These are phyloP conservation scores for Ennomos erosarius DNA, from an alignment of 2,888 invertebrate species.

Conservation along the genomic window DNA sequence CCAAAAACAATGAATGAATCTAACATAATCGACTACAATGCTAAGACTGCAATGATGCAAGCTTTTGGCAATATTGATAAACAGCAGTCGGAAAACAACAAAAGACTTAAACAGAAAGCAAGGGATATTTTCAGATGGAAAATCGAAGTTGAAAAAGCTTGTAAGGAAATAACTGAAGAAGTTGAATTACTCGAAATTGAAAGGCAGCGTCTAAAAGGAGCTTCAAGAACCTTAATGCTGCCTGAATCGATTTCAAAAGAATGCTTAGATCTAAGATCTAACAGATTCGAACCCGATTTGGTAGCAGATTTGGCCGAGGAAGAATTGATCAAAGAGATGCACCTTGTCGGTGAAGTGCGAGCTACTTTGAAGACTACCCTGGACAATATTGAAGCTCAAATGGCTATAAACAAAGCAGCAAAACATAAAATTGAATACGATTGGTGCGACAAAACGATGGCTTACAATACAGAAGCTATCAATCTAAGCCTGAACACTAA, in stretches of 20 bases:
- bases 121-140: slow-evolving; percentile 91
- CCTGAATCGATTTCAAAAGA: slow-evolving; percentile 92
- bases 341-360: slow-evolving; percentile 89
- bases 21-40: slow-evolving; percentile 86
- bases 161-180: slow-evolving; percentile 89
- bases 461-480: slow-evolving; percentile 90
- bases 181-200: slow-evolving; percentile 88
- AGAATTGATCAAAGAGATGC: slow-evolving; percentile 90
- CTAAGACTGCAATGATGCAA: slow-evolving; percentile 87
- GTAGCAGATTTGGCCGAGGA: slow-evolving; percentile 91
- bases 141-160: slow-evolving; percentile 89
- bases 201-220: slow-evolving; percentile 88
- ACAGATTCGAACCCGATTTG: slow-evolving; percentile 89
- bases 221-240: slow-evolving; percentile 87
- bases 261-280: slow-evolving; percentile 89
- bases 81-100: slow-evolving; percentile 88
- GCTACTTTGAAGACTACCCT: slow-evolving; percentile 86
- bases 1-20: slow-evolving; percentile 80
- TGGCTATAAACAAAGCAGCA: slow-evolving; percentile 90
- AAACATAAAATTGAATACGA: slow-evolving; percentile 94
- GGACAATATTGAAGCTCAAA: slow-evolving; percentile 88
- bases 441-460: slow-evolving; percentile 95
- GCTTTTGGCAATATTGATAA: slow-evolving; percentile 88
- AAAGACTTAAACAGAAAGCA: slow-evolving; percentile 87
- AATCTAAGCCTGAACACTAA: slow-evolving; percentile 89